These are phyloP conservation scores for Gallinago jamesoni DNA, from an alignment of 2,113 vertebrate species.

Conservation along the genomic window DNA sequence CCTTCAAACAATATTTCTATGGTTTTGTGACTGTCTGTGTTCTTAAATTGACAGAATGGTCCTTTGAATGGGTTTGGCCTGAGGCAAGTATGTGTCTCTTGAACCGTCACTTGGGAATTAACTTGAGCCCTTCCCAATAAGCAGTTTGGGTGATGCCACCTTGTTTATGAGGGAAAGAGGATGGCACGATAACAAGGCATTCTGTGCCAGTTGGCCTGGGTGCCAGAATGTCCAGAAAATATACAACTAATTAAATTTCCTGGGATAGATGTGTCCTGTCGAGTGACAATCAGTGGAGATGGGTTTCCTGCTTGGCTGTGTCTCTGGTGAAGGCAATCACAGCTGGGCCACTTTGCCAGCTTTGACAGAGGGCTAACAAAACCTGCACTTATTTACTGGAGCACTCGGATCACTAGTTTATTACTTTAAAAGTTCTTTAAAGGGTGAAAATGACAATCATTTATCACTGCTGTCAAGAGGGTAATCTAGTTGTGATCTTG, in stretches of 20 bases:
- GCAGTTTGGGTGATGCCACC: background rate
- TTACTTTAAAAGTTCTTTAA: slow-evolving; percentile 39
- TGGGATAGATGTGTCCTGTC: background rate
- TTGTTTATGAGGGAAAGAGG: background rate
- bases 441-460: slow-evolving; percentile 9
- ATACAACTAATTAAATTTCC: background rate
- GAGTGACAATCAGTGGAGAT: background rate
- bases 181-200: background rate
- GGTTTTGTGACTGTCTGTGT: background rate
- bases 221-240: background rate
- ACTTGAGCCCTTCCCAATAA: background rate
- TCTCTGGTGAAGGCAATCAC: background rate
- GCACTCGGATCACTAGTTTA: background rate
- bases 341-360: background rate
- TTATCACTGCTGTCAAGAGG: slow-evolving; percentile 27
- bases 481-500: background rate
- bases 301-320: background rate
- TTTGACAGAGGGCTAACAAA: background rate
- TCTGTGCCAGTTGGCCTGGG: background rate
- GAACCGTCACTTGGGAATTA: background rate
- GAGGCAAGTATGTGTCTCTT: background rate
- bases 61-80: background rate
- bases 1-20: background rate
- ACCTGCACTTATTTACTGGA: slow-evolving; percentile 7
- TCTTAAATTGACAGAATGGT: background rate